Percentiles rank a stretch among this genome's conserved stretches.
Evolutionary conservation across 2,797 vertebrate species (phyloP).

Genomic region (Vipera ursinii): DNA sequence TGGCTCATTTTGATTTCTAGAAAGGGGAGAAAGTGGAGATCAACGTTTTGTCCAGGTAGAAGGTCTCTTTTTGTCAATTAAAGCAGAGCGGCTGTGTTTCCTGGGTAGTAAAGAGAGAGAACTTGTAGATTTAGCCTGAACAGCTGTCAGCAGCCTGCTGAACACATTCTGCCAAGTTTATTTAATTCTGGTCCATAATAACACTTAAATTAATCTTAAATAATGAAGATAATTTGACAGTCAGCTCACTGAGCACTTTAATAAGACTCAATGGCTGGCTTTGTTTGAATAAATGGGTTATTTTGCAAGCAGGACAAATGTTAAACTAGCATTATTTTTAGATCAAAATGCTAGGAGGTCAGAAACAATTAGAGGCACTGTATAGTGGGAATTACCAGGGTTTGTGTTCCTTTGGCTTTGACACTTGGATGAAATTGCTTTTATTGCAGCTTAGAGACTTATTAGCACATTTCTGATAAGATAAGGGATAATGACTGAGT

Average conservation of each 20-base stretch:
- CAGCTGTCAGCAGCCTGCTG: neutral
- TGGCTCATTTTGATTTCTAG: neutral
- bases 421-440: constrained; percentile 64
- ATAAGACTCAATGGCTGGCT: constrained; percentile 56
- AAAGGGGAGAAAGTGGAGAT: neutral
- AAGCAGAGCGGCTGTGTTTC: neutral
- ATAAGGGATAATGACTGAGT: constrained; percentile 57
- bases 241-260: constrained; percentile 58
- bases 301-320: constrained; percentile 70
- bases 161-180: constrained; percentile 38
- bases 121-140: neutral
- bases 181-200: constrained; percentile 56
- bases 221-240: constrained; percentile 59
- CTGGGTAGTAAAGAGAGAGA: neutral
- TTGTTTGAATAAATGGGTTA: constrained; percentile 63
- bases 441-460: constrained; percentile 62
- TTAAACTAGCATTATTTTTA: constrained; percentile 69
- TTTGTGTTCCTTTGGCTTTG: constrained; percentile 63
- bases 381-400: constrained; percentile 50
- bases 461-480: constrained; percentile 65
- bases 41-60: neutral
- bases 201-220: constrained; percentile 55
- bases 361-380: constrained; percentile 61
- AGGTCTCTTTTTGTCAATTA: neutral
- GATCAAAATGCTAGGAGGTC: constrained; percentile 63